Evolutionary conservation across 2,797 vertebrate genomes (phyloP), one percentile per base, ranked within the genome.

Genomic region (Lophius americanus): DNA sequence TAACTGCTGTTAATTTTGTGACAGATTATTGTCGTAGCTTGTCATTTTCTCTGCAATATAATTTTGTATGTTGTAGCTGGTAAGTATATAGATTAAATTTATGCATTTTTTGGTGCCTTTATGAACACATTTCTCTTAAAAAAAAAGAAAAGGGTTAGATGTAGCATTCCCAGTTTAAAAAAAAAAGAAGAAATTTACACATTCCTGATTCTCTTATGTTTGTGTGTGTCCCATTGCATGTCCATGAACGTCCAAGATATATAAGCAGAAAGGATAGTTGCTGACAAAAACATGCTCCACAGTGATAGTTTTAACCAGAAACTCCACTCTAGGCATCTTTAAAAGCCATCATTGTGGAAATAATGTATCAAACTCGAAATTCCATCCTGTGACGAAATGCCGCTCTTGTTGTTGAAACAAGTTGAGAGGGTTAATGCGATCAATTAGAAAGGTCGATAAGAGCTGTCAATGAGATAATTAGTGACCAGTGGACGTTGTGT

Each of bases 401-500:
- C 50, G 46, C 23, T 48, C 3, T 2, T 48, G 36, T 36, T 66
- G 47, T 7, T 43, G 14, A 53, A 53, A 44, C 48, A 55, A 61
- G 35, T n/a, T 9, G 11, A 52, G 23, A 49, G 23, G 56, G 42
- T 33, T 50, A 13, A 66, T 37, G 14, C 12, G 32, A 50, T 9
- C 4, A 8, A 52, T 59, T 53, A 44, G 6, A 39, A 11, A 79
- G 76, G 51, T 67, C 50, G 53, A 23, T 2, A 49, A 41, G n/a
- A 66, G 39, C 9, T 50, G 36, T 50, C 48, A 63, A 7, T 61
- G 23, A 70, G 14, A 35, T 56, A 8, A 54, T 72, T 76, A 61
- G 55, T 46, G 70, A 64, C 58, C 35, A 68, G 14, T 80, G 55
- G 46, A 69, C 54, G 60, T 12, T 57, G 43, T 57, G 46, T 62